Conservation (phyloP, 1,140 invertebrate genomes). For the Papilio polytes region DNA sequence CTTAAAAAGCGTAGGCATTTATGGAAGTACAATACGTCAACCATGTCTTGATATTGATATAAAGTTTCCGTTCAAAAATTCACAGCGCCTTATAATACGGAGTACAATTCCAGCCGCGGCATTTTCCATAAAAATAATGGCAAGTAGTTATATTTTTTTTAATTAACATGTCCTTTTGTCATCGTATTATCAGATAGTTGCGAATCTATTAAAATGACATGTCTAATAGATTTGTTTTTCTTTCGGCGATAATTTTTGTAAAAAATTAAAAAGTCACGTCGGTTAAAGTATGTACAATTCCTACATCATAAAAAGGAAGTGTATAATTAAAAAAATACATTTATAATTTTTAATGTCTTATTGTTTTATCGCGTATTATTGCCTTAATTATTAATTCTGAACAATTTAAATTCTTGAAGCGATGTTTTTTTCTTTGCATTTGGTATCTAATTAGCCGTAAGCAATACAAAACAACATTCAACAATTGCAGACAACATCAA, state of each 20-base stretch:
- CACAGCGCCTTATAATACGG: not conserved
- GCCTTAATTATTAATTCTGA: too few relatives aligned
- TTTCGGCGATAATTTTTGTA: not conserved
- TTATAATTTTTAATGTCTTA: too few relatives aligned
- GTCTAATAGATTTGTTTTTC: slow-evolving; percentile 6
- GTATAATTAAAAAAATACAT: too few relatives aligned
- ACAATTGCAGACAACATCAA: slow-evolving; percentile 5
- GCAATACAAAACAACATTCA: slow-evolving; percentile 19
- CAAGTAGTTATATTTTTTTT: not conserved
- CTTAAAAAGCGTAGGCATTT: not conserved
- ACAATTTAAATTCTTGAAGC: too few relatives aligned
- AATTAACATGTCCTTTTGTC: slow-evolving; percentile 9
- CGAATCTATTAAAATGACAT: not conserved
- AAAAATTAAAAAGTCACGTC: too few relatives aligned
- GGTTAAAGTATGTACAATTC: too few relatives aligned
- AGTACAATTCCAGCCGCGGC: not conserved
- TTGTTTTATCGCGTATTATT: too few relatives aligned
- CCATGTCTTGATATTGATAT: not conserved
- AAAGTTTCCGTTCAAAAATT: slow-evolving; percentile 5
- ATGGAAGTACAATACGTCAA: not conserved
- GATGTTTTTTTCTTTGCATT: not conserved
- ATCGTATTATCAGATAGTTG: not conserved
- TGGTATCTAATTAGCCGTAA: not conserved
- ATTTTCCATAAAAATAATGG: slow-evolving; percentile 1
- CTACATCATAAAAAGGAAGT: too few relatives aligned